Evolutionary conservation across 2,888 invertebrate species (phyloP).

Genomic region (Scaptomyza flava): DNA sequence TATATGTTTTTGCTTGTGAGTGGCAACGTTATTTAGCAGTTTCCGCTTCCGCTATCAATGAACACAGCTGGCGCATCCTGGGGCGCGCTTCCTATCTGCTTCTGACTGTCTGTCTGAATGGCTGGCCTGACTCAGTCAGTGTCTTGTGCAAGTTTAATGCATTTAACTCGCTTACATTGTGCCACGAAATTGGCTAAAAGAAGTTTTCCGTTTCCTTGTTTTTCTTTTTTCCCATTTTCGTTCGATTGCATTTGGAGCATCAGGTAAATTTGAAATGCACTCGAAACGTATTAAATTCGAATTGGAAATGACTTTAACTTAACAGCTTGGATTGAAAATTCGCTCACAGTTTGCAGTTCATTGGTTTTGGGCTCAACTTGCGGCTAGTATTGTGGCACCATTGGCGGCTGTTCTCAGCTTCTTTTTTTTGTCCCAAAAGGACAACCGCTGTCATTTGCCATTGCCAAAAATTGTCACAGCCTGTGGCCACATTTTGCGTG

Average conservation of each 20-base stretch:
- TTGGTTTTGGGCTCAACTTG: conserved; percentile 57
- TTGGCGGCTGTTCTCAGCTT: neutral
- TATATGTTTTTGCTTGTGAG: conserved; percentile 35
- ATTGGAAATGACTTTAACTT: conserved; percentile 43
- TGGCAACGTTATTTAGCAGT: conserved; percentile 76
- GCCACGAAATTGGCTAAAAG: conserved; percentile 70
- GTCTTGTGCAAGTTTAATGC: conserved; percentile 74
- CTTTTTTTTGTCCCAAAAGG: conserved; percentile 15
- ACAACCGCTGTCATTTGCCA: conserved; percentile 53
- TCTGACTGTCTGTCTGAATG: neutral
- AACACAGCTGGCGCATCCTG: conserved; percentile 72
- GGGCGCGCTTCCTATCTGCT: conserved; percentile 30
- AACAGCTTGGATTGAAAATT: conserved; percentile 23
- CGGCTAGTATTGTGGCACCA: neutral
- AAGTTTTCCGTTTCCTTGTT: conserved; percentile 22
- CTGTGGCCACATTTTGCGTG: conserved; percentile 40
- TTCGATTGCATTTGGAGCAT: conserved; percentile 47
- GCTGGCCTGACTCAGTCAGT: conserved; percentile 5
- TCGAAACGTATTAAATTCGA: conserved; percentile 57
- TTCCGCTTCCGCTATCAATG: conserved; percentile 74
- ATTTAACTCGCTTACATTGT: conserved; percentile 75
- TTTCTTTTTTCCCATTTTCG: conserved; percentile 13
- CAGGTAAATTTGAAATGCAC: conserved; percentile 61
- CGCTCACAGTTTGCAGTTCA: conserved; percentile 40
- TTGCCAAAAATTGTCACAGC: conserved; percentile 73